phyloP scores from a whole-genome alignment of 2,797 vertebrate genomes.

The Pachyuromys duprasi region DNA sequence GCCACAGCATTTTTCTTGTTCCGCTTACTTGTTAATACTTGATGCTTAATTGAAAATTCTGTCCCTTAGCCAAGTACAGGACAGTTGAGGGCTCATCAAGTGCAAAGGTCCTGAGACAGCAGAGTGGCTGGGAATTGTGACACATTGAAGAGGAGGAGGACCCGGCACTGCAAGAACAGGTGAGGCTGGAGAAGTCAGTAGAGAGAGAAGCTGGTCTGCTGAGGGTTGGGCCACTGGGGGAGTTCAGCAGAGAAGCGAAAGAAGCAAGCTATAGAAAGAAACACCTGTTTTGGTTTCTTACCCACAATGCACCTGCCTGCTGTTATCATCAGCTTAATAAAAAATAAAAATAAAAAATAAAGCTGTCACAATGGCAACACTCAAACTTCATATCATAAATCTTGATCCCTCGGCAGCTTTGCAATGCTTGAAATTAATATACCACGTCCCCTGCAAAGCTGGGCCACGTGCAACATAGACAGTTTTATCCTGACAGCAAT shows the following conservation, averaged over 20 bases:
- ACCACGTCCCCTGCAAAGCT: background rate
- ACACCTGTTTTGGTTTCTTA: background rate
- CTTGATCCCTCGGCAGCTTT: background rate
- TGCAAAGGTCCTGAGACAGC: background rate
- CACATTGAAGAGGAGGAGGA: too few species aligned
- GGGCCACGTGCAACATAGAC: fast-evolving
- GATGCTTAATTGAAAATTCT: fast-evolving
- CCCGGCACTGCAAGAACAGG: background rate
- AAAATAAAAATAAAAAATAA: background rate
- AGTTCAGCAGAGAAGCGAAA: background rate
- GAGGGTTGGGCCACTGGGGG: background rate
- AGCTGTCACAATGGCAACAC: background rate
- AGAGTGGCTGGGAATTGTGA: background rate
- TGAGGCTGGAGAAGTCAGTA: background rate
- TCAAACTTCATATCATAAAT: background rate
- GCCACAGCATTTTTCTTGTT: background rate
- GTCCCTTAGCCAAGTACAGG: background rate
- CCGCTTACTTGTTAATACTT: too few species aligned
- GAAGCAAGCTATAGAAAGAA: background rate
- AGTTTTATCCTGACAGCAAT: too few species aligned
- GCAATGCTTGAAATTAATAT: background rate
- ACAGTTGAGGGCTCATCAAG: fast-evolving
- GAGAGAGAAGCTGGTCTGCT: background rate
- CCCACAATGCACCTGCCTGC: background rate
- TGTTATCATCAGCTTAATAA: background rate